Conservation (phyloP, 2,797 vertebrate species). For the Chanos chanos region DNA sequence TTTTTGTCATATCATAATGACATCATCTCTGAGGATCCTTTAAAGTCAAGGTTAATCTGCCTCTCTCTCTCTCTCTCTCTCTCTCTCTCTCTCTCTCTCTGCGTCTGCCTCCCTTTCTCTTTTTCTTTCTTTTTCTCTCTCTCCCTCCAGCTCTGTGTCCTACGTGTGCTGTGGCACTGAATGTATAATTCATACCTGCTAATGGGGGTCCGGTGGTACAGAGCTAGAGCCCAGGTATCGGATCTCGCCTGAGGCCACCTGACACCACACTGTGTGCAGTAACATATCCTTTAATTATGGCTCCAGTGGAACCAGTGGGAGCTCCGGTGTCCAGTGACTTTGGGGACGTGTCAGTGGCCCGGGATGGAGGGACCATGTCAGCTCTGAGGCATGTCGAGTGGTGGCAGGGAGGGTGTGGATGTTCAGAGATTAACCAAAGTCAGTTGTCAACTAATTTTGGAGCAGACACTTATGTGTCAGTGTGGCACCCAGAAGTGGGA, state of each 20-base stretch:
- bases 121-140: constrained; percentile 1
- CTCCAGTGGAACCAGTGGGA: constrained; percentile 31
- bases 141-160: constrained; percentile 9
- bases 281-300: constrained; percentile 59
- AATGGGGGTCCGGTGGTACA: constrained; percentile 49
- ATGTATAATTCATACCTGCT: constrained; percentile 62
- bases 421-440: background rate
- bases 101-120: constrained; percentile 8
- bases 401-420: background rate
- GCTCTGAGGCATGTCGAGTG: background rate
- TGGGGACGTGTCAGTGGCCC: constrained; percentile 38
- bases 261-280: constrained; percentile 48
- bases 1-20: constrained; percentile 16
- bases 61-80: background rate
- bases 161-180: constrained; percentile 35
- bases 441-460: constrained; percentile 8
- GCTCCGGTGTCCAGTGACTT: constrained; percentile 53
- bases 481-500: background rate
- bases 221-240: constrained; percentile 38
- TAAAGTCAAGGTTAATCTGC: background rate
- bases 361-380: constrained; percentile 24
- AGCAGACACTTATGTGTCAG: background rate
- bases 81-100: background rate
- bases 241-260: constrained; percentile 42
- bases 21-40: constrained; percentile 6